phyloP scores from a whole-genome alignment of 2,113 vertebrate genomes.

The Gyps fulvus region DNA sequence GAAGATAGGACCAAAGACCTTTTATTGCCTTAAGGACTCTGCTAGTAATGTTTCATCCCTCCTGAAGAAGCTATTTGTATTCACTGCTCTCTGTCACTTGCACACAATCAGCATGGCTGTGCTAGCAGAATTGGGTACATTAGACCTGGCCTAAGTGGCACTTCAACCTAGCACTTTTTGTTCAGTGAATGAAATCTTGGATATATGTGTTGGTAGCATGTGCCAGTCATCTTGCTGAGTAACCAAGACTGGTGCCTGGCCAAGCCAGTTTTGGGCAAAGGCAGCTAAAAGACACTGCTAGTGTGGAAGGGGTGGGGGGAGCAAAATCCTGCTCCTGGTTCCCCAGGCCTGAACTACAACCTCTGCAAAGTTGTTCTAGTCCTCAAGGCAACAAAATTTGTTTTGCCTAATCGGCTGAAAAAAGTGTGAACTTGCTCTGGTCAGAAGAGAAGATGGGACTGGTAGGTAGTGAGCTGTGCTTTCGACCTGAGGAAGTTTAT shows the following conservation, averaged over 20 bases:
- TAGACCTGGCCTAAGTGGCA: background rate
- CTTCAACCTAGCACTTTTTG: background rate
- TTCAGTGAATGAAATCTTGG: background rate
- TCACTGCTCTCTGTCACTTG: background rate
- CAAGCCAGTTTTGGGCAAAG: background rate
- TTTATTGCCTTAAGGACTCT: background rate
- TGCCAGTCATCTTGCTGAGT: background rate
- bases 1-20: background rate
- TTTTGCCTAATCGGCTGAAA: background rate
- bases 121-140: background rate
- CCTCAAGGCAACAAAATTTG: background rate
- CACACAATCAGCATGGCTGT: background rate
- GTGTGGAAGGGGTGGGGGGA: background rate
- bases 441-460: background rate
- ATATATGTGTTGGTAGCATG: fast-evolving
- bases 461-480: background rate
- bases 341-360: background rate
- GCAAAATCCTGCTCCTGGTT: background rate
- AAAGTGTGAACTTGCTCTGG: background rate
- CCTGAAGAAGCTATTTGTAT: background rate
- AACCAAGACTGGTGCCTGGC: background rate
- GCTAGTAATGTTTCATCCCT: background rate
- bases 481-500: background rate
- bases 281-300: background rate
- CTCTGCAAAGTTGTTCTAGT: background rate